Percentiles rank a stretch among this genome's conserved stretches.
Evolutionary conservation across 2,113 vertebrate genomes (phyloP).

Genomic region (Aplodontia rufa): DNA sequence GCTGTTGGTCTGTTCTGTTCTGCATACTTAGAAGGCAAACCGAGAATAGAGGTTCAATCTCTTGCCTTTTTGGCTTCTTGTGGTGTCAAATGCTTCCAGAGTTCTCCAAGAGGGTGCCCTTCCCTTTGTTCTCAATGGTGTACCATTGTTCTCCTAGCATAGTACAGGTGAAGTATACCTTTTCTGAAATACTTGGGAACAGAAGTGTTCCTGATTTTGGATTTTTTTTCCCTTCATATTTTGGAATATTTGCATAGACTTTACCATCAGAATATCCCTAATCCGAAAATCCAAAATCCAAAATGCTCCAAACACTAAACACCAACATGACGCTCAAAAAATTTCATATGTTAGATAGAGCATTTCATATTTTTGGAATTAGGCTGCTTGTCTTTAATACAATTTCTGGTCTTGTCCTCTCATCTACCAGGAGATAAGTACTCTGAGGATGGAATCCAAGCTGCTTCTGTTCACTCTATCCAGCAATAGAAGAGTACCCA

Average conservation of each 20-base stretch:
- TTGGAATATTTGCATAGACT: not conserved
- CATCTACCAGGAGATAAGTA: not conserved
- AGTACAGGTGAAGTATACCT: not conserved
- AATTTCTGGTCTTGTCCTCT: not conserved
- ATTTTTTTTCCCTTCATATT: not conserved
- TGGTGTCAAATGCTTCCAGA: not conserved
- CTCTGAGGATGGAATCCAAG: not conserved
- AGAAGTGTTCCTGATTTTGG: not conserved
- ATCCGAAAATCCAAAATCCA: not conserved
- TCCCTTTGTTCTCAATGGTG: not conserved
- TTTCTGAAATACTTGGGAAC: not conserved
- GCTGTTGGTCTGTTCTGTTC: not conserved
- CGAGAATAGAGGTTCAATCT: not conserved
- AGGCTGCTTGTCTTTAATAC: not conserved
- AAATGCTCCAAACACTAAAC: not conserved
- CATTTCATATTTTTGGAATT: not conserved
- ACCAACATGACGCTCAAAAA: too few species aligned
- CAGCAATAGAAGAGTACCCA: not conserved
- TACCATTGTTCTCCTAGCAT: not conserved
- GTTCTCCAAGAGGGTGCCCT: not conserved
- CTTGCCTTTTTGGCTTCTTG: not conserved
- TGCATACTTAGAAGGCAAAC: not conserved
- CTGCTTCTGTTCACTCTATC: not conserved
- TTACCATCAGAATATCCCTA: not conserved
- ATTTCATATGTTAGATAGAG: not conserved